phyloP scores from a whole-genome alignment of 2,888 invertebrate species.

The Drosophila kambysellisi region DNA sequence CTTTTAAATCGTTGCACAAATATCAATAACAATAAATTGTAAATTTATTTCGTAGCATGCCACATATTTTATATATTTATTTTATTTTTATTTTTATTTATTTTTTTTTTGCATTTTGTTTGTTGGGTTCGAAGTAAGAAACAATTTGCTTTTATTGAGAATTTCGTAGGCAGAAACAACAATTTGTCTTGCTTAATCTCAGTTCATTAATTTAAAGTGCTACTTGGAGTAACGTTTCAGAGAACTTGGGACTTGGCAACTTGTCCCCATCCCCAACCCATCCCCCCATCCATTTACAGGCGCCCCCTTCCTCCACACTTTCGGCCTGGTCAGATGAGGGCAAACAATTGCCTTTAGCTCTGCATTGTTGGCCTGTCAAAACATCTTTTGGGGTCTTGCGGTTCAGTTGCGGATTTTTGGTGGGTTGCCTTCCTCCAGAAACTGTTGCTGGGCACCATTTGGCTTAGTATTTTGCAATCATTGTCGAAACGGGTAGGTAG shows the following conservation, averaged over 20 bases:
- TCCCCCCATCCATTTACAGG: background rate
- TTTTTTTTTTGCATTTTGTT: slow-evolving; percentile 2
- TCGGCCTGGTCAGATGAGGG: slow-evolving; percentile 17
- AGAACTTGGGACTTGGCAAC: slow-evolving; percentile 12
- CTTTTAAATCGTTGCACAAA: slow-evolving; percentile 57
- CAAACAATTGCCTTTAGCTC: slow-evolving; percentile 20
- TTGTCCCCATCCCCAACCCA: background rate
- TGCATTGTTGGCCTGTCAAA: slow-evolving; percentile 55
- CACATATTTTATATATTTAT: slow-evolving; percentile 13
- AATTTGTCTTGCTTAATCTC: slow-evolving; percentile 81
- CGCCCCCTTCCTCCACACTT: background rate
- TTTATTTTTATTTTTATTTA: slow-evolving; percentile 24
- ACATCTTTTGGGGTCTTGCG: slow-evolving; percentile 59
- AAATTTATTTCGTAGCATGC: slow-evolving; percentile 63
- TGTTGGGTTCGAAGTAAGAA: slow-evolving; percentile 50
- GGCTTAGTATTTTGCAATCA: slow-evolving; percentile 71
- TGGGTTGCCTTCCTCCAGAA: background rate
- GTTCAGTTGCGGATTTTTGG: slow-evolving; percentile 11
- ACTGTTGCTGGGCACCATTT: slow-evolving; percentile 48
- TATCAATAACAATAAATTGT: slow-evolving; percentile 79
- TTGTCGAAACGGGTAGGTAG: slow-evolving; percentile 23
- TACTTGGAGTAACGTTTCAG: slow-evolving; percentile 45
- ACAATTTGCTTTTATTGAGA: slow-evolving; percentile 69
- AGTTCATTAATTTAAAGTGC: slow-evolving; percentile 81
- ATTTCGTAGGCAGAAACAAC: slow-evolving; percentile 53